A percentile compares a stretch with the other conserved stretches of the same genome.
Conservation (phyloP, 2,797 vertebrate species). For the Gastrophryne carolinensis region DNA sequence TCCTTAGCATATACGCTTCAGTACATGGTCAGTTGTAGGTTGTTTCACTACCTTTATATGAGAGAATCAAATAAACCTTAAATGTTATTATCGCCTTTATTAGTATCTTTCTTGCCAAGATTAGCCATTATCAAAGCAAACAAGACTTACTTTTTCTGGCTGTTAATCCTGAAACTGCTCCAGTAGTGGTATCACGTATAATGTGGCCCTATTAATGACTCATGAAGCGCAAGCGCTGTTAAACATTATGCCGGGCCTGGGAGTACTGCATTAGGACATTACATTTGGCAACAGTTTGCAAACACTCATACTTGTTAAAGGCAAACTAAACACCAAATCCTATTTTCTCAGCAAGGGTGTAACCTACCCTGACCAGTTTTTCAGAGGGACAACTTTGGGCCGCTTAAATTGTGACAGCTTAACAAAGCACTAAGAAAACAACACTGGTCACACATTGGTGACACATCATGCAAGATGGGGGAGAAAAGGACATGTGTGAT, state of each 20-base stretch:
- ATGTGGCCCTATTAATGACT: conserved; percentile 13
- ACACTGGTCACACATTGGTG: too few relatives aligned
- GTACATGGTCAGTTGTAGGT: too few relatives aligned
- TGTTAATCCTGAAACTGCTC: conserved; percentile 19
- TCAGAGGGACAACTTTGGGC: too few relatives aligned
- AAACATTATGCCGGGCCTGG: conserved; percentile 27
- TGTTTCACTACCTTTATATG: too few relatives aligned
- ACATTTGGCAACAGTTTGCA: not conserved
- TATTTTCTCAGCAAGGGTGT: too few relatives aligned
- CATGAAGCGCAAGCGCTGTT: conserved; percentile 12
- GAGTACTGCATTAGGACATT: not conserved
- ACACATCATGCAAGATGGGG: too few relatives aligned
- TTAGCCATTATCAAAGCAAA: not conserved
- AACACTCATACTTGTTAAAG: not conserved
- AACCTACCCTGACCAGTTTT: too few relatives aligned
- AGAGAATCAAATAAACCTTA: not conserved
- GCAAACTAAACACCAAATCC: not conserved
- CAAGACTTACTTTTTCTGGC: not conserved
- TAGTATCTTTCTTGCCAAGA: not conserved
- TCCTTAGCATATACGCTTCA: too few relatives aligned
- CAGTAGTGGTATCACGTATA: not conserved
- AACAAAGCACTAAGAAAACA: too few relatives aligned
- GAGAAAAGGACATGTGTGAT: too few relatives aligned
- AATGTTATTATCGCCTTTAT: not conserved
- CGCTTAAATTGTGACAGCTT: too few relatives aligned